phyloP scores from a whole-genome alignment of 2,113 vertebrate genomes.

The Gracilinanus agilis region DNA sequence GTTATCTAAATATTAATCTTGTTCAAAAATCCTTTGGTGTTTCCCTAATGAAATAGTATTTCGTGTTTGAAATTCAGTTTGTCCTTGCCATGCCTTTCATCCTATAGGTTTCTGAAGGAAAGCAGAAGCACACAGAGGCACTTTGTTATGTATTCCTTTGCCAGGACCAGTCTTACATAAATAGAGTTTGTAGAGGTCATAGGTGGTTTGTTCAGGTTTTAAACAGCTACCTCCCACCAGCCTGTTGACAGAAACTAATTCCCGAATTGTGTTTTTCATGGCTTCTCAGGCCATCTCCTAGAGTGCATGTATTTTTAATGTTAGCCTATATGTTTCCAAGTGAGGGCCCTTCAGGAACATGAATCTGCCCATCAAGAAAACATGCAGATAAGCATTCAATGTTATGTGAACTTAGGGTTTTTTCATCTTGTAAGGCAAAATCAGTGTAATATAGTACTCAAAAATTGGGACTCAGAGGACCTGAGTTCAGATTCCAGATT shows the following conservation, averaged over 20 bases:
- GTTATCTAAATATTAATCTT: conserved; percentile 3
- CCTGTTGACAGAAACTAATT: not conserved
- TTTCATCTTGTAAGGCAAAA: not conserved
- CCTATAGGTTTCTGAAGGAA: not conserved
- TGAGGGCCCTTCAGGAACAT: not conserved
- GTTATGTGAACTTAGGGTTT: not conserved
- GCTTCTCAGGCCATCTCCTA: not conserved
- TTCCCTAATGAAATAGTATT: not conserved
- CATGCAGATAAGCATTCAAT: not conserved
- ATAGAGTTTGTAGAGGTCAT: not conserved
- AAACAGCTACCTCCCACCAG: not conserved
- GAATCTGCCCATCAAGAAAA: not conserved
- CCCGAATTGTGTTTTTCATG: not conserved
- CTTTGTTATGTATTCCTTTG: not conserved
- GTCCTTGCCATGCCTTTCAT: not conserved
- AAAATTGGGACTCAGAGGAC: not conserved
- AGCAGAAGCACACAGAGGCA: not conserved
- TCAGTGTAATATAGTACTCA: not conserved
- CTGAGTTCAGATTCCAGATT: not conserved
- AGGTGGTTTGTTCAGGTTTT: conserved; percentile 1
- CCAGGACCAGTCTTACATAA: not conserved
- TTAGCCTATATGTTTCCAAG: not conserved
- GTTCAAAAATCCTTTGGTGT: conserved; percentile 6
- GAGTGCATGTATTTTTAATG: not conserved
- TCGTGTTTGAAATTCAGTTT: not conserved